Percentiles rank a stretch among this genome's conserved stretches.
phyloP scores from a whole-genome alignment of 2,888 invertebrate species.

The Ophraella communa region DNA sequence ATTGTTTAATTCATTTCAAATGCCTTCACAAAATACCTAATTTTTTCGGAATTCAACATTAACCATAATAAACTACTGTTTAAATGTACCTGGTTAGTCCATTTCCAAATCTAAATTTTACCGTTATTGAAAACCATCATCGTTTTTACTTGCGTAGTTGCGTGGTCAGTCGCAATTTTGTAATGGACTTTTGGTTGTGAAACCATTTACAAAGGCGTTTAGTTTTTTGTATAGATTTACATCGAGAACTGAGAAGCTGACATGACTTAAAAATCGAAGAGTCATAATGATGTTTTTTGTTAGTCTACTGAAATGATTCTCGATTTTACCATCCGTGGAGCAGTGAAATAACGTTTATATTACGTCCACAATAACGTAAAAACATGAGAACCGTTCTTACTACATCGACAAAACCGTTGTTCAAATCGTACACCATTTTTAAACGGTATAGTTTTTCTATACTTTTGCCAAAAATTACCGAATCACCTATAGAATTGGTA shows the following conservation, averaged over 20 bases:
- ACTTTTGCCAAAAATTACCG: too few relatives aligned
- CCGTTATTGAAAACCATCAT: background rate
- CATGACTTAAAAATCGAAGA: background rate
- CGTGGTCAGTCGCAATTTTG: constrained; percentile 14
- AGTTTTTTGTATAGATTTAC: constrained; percentile 10
- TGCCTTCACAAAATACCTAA: too few relatives aligned
- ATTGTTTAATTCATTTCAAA: too few relatives aligned
- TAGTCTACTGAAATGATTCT: constrained; percentile 4
- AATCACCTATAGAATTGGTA: too few relatives aligned
- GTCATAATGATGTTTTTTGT: constrained; percentile 4
- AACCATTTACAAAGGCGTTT: constrained; percentile 22
- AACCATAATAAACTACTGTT: too few relatives aligned
- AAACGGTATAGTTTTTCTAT: too few relatives aligned
- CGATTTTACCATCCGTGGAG: too few relatives aligned
- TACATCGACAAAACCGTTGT: too few relatives aligned
- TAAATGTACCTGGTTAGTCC: too few relatives aligned
- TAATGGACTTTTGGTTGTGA: constrained; percentile 13
- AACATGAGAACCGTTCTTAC: background rate
- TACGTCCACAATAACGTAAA: background rate
- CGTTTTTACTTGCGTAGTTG: background rate
- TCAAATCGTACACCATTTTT: too few relatives aligned
- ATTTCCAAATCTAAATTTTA: background rate
- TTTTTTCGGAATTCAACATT: too few relatives aligned
- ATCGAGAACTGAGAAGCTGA: constrained; percentile 3
- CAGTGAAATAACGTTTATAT: background rate